Evolutionary conservation across 2,113 vertebrate species (phyloP).

Genomic region (Trochalopteron elliotii): DNA sequence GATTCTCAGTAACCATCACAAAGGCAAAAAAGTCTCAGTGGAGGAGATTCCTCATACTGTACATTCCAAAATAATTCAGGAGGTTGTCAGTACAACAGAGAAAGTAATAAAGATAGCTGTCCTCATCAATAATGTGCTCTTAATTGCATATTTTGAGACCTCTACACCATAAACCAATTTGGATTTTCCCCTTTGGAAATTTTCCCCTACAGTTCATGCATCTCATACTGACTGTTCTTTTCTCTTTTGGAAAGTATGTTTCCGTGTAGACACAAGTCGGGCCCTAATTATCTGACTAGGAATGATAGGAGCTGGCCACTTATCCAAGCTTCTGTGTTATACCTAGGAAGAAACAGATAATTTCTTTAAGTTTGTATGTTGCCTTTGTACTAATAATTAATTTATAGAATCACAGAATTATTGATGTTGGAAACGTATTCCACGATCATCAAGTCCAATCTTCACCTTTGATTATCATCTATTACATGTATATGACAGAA

Average conservation of each 20-base stretch:
- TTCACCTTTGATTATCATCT: neutral
- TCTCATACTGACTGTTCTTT: neutral
- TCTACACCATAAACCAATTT: neutral
- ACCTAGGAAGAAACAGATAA: neutral
- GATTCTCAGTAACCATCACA: neutral
- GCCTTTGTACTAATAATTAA: neutral
- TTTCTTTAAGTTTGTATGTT: neutral
- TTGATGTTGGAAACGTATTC: neutral
- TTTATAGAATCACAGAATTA: neutral
- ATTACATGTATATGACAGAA: neutral
- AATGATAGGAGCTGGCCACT: neutral
- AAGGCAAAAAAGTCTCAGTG: neutral
- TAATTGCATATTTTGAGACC: neutral
- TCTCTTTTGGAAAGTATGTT: neutral
- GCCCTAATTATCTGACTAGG: neutral
- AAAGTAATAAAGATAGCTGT: neutral
- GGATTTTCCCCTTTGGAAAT: neutral
- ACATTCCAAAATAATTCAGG: neutral
- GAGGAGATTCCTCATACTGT: neutral
- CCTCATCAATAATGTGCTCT: neutral
- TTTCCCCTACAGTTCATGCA: neutral
- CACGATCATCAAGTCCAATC: neutral
- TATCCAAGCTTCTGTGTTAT: neutral
- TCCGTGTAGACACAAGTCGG: accelerated
- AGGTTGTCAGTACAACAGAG: neutral